Evolutionary conservation across 2,797 vertebrate genomes (phyloP).

Genomic region (Sciaenops ocellatus): DNA sequence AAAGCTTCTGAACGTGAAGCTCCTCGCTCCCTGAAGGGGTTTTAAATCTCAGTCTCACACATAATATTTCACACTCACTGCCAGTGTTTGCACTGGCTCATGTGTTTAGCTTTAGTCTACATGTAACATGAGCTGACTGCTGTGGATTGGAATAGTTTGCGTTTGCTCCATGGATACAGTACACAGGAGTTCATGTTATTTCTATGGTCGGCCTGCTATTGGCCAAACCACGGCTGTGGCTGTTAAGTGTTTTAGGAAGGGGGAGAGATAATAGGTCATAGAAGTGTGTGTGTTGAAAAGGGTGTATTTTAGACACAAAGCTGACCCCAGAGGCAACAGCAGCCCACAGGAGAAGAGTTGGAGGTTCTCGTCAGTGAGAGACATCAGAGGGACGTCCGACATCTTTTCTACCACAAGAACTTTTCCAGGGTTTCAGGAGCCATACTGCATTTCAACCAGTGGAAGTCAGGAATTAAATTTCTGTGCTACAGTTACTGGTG

Average conservation of each 20-base stretch:
- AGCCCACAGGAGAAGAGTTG: conserved; percentile 3
- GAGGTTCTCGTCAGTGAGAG: conserved; percentile 2
- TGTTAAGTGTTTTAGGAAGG: conserved; percentile 40
- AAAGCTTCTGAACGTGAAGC: neutral
- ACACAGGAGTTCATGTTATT: conserved; percentile 13
- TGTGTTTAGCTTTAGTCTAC: conserved; percentile 6
- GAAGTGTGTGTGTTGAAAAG: conserved; percentile 46
- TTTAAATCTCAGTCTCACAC: conserved; percentile 5
- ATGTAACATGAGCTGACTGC: conserved; percentile 28
- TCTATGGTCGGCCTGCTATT: conserved; percentile 4
- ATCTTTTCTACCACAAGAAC: neutral
- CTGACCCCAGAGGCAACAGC: conserved; percentile 11
- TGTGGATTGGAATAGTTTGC: neutral
- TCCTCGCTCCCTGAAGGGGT: neutral
- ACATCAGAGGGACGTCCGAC: neutral
- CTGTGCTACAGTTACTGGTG: neutral
- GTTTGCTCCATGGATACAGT: conserved; percentile 9
- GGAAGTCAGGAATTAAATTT: neutral
- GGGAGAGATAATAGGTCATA: conserved; percentile 14
- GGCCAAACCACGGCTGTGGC: conserved; percentile 43
- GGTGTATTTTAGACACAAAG: conserved; percentile 23
- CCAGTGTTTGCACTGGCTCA: conserved; percentile 38
- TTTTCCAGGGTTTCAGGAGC: neutral
- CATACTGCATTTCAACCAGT: neutral
- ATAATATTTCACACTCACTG: conserved; percentile 16